A percentile compares a stretch with the other conserved stretches of the same genome.
Conservation (phyloP, 2,113 vertebrate genomes). For the Neomonachus schauinslandi region DNA sequence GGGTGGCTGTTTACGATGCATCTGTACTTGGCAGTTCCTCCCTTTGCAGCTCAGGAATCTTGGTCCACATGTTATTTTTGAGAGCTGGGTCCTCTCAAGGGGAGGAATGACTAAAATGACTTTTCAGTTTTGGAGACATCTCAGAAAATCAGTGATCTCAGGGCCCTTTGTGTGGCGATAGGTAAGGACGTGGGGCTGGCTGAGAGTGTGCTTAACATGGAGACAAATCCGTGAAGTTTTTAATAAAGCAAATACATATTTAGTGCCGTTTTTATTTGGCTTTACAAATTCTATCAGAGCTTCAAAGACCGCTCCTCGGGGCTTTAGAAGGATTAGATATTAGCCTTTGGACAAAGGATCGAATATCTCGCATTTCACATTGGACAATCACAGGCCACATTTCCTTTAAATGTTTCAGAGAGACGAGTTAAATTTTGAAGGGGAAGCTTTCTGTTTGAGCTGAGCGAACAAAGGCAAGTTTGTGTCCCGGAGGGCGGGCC, state of each 20-base stretch:
- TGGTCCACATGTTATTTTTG: neutral
- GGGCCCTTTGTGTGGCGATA: neutral
- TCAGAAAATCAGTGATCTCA: neutral
- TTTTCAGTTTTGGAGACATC: neutral
- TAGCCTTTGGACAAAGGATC: conserved; percentile 29
- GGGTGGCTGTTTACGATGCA: neutral
- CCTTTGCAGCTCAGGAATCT: neutral
- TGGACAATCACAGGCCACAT: neutral
- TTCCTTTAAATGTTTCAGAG: neutral
- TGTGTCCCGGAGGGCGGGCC: conserved; percentile 28
- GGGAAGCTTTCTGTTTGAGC: conserved; percentile 43
- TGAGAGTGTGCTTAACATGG: neutral
- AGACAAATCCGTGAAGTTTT: neutral
- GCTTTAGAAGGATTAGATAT: conserved; percentile 29
- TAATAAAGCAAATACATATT: neutral
- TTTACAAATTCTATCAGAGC: neutral
- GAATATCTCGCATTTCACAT: neutral
- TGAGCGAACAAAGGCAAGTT: conserved; percentile 69
- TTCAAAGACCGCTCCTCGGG: neutral
- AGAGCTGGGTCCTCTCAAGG: neutral
- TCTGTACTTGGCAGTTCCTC: neutral
- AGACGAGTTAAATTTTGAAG: conserved; percentile 64
- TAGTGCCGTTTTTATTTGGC: neutral
- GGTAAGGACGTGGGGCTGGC: neutral
- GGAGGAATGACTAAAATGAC: neutral